Evolutionary conservation across 2,113 vertebrate genomes (phyloP).

Genomic region (Ploceus nigricollis): DNA sequence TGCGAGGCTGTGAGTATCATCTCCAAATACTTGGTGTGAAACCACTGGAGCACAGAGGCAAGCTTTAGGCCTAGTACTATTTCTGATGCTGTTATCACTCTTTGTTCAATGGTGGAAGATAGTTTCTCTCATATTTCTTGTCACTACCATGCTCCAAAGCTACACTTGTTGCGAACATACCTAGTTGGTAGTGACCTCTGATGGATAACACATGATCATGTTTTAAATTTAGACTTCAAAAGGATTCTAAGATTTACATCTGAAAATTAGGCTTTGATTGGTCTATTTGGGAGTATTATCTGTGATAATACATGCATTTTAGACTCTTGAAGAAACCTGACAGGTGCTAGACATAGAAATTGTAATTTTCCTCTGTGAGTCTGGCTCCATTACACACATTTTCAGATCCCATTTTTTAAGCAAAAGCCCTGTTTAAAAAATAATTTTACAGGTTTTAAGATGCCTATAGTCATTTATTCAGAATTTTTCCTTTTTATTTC

Average conservation of each 20-base stretch:
- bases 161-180: not conserved
- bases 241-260: not conserved
- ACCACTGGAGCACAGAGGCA: not conserved
- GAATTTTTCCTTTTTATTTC: conserved; percentile 19
- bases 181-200: not conserved
- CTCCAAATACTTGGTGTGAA: not conserved
- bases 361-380: conserved; percentile 1
- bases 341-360: not conserved
- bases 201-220: not conserved
- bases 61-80: not conserved
- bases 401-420: conserved; percentile 18
- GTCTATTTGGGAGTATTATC: not conserved
- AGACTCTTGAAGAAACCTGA: conserved; percentile 14
- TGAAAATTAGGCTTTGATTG: not conserved
- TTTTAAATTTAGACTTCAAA: not conserved
- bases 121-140: not conserved
- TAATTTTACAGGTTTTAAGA: conserved; percentile 21
- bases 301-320: not conserved
- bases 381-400: not conserved
- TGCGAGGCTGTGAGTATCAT: not conserved
- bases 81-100: not conserved
- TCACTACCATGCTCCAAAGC: not conserved
- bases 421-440: conserved; percentile 1
- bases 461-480: conserved; percentile 7
- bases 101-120: not conserved